Evolutionary conservation across 2,113 vertebrate genomes (phyloP), one percentile per base, ranked within the genome.

Genomic region (Argyrosomus japonicus): DNA sequence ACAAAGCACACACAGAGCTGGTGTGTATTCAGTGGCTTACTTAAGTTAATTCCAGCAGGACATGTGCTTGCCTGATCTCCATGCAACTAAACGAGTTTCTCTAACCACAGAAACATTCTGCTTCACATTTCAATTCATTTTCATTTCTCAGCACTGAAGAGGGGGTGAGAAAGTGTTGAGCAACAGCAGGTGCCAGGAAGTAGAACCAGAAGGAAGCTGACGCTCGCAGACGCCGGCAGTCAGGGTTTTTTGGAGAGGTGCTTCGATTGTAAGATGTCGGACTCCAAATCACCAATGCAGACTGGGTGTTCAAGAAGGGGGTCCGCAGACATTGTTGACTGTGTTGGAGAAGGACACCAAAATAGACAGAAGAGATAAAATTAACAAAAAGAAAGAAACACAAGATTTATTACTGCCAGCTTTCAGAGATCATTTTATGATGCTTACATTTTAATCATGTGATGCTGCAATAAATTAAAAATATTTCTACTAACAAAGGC

Each of bases 271-370:
- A 82, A 32, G 81, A 85, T 43, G 60, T 79, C 32, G 12, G 48
- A 54, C 58, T 56, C n/a, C 71, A 67, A 74, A 71, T 77, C 63
- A 82, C 47, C 6, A 48, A 43, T 8, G 64, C 27, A 74, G 62
- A 63, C 17, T 32, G 9, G 57, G 14, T 3, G 7, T 53, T 83
- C 69, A 65, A 73, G 25, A 32, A 62, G 75, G 12, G 14, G 25
- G 10, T 80, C 54, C 6, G 21, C 51, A 60, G 82, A 57, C 91
- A 92, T 93, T 21, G 53, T 82, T 77, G 29, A 21, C 79, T 77
- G 2, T 25, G 19, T 19, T 40, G 36, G 21, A 70, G 9, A 84
- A 68, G 14, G 11, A 57, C 1, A 73, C 6, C 36, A 57, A 64
- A 9, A 71, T 0, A 72, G 18, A 68, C 4, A 74, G 21, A 79